Evolutionary conservation across 2,113 vertebrate species (phyloP), one percentile per base, ranked within the genome.

Genomic region (Cynocephalus volans): DNA sequence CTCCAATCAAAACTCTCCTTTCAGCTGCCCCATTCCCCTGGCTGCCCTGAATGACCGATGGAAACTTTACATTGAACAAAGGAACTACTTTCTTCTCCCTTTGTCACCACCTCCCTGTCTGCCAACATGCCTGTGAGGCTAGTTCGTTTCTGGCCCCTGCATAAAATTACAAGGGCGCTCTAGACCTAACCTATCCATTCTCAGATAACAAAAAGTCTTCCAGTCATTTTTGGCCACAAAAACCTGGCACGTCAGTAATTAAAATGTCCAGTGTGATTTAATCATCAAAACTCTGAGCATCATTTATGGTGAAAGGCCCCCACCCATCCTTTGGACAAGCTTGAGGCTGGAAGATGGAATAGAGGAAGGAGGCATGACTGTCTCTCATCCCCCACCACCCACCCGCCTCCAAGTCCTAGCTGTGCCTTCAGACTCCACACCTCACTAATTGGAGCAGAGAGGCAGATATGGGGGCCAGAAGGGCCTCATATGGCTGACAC

Each of bases 21-120:
- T 0, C 6, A 19, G 28, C 19, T 6, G 48, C n/a, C 33, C 56
- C 64, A 2, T 1, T 21, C 45, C 60, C 24, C 70, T 21, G 77
- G 24, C 31, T 13, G 12, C 48, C 23, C 48, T 1, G 14, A 48
- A 0, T 3, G 65, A 54, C 15, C 0, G 0, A 17, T 0, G 24
- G 36, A 28, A 67, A 50, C 8, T 17, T 3, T 3, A 41, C 64
- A 50, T 15, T 28, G 41, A 60, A 2, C 48, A 33, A n/a, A 84
- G 11, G 1, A 28, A 15, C 28, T 17, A 0, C 19, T 12, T 10
- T 19, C 7, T 36, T 33, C 64, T 56, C 48, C 17, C 3, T 4
- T 64, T 19, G 41, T n/a, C 69, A 3, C 23, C 3, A 2, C 13
- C 75, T 54, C 26, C 23, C 28, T 5, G 0, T 17, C 33, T 64